Conservation (phyloP, 2,113 vertebrate species). For the Silurus glanis region DNA sequence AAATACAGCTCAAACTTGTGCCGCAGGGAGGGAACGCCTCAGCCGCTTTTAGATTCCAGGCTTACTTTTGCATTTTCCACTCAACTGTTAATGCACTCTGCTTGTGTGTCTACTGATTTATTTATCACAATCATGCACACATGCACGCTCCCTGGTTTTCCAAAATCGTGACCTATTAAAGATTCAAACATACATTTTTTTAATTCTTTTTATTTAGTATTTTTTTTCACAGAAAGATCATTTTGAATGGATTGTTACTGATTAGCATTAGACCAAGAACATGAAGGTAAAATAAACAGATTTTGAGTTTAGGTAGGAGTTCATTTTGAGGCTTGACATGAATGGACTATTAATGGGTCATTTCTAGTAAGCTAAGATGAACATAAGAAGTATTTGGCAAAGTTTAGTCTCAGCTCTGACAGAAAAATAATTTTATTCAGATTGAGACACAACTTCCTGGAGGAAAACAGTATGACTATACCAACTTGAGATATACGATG, state of each 20-base stretch:
- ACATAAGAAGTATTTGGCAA: slow-evolving; percentile 8
- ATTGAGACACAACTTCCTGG: background rate
- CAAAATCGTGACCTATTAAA: slow-evolving; percentile 9
- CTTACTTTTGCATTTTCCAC: slow-evolving; percentile 70
- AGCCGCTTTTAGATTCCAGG: slow-evolving; percentile 57
- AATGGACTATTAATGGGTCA: background rate
- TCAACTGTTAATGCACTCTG: slow-evolving; percentile 63
- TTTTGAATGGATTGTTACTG: background rate
- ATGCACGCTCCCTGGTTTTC: background rate
- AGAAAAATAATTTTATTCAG: background rate
- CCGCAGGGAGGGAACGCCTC: slow-evolving; percentile 37
- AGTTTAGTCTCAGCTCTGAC: background rate
- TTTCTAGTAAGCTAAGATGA: background rate
- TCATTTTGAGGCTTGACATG: slow-evolving; percentile 19
- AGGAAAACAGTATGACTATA: background rate
- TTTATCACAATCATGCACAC: slow-evolving; percentile 61
- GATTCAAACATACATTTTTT: background rate
- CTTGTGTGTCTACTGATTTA: slow-evolving; percentile 66
- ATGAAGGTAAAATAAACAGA: background rate
- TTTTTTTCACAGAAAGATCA: background rate
- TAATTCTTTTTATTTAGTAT: background rate
- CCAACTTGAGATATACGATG: background rate
- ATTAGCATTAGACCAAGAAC: background rate
- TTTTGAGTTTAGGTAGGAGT: background rate
- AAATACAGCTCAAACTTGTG: slow-evolving; percentile 39